These are phyloP conservation scores for Dynastes tityus DNA, from an alignment of 2,888 invertebrate genomes.

Conservation along the genomic window DNA sequence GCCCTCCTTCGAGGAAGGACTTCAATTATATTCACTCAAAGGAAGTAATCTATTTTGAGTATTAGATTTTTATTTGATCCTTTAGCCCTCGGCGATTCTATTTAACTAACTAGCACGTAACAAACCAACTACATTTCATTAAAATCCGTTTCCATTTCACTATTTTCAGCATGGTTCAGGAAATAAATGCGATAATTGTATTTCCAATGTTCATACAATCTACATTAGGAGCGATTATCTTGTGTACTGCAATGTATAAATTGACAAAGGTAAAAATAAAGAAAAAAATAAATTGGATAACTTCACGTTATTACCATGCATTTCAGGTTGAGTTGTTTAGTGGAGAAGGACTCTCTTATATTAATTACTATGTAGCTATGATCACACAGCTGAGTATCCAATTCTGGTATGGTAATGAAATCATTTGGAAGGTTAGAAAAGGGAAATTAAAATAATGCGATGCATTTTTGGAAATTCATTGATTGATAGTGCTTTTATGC, in stretches of 20 bases:
- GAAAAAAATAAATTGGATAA: neutral
- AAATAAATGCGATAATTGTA: slow-evolving; percentile 59
- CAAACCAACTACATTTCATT: too few species aligned
- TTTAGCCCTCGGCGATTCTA: too few species aligned
- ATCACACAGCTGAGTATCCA: slow-evolving; percentile 72
- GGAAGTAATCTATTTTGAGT: too few species aligned
- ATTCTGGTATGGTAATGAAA: slow-evolving; percentile 75
- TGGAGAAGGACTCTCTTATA: slow-evolving; percentile 69
- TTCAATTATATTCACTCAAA: too few species aligned
- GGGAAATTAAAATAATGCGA: neutral
- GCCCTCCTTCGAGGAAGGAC: too few species aligned
- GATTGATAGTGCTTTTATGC: too few species aligned
- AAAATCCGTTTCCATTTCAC: too few species aligned
- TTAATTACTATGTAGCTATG: slow-evolving; percentile 72
- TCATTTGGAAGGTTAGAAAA: slow-evolving; percentile 71
- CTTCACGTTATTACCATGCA: neutral
- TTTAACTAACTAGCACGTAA: too few species aligned
- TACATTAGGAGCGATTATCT: slow-evolving; percentile 63
- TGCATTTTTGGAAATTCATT: too few species aligned
- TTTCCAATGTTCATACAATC: slow-evolving; percentile 64
- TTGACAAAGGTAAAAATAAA: slow-evolving; percentile 62
- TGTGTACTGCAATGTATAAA: slow-evolving; percentile 68
- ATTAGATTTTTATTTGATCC: too few species aligned
- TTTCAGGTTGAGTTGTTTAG: slow-evolving; percentile 50
- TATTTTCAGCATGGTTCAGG: slow-evolving; percentile 60